Evolutionary conservation across 2,797 vertebrate species (phyloP).

Genomic region (Babyrousa celebensis): DNA sequence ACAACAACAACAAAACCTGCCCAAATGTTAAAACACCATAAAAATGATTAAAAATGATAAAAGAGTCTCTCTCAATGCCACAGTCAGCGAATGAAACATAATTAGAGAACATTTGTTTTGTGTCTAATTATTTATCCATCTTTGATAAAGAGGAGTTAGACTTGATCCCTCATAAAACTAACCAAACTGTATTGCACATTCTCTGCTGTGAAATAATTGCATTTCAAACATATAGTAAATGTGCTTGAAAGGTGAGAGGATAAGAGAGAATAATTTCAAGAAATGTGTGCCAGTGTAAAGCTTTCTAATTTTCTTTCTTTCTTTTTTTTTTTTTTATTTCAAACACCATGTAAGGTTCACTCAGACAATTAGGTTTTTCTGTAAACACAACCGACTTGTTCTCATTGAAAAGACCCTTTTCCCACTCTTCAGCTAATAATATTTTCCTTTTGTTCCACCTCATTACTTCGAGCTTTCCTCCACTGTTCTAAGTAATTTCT

Average conservation of each 20-base stretch:
- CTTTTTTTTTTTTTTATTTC: conserved; percentile 5
- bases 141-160: conserved; percentile 48
- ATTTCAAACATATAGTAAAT: conserved; percentile 29
- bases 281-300: background rate
- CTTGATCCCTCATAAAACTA: conserved; percentile 60
- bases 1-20: no score
- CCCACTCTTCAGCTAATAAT: conserved; percentile 73
- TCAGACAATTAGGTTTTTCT: conserved; percentile 61
- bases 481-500: conserved; percentile 75
- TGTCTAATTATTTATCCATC: conserved; percentile 50
- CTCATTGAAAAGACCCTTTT: conserved; percentile 47
- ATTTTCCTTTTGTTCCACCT: conserved; percentile 78
- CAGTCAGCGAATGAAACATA: conserved; percentile 41
- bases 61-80: conserved; percentile 31
- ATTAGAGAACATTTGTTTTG: conserved; percentile 38
- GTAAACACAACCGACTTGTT: conserved; percentile 66
- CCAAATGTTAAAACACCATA: conserved; percentile 48
- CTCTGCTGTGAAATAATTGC: conserved; percentile 25
- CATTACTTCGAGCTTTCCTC: conserved; percentile 79
- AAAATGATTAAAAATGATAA: conserved; percentile 72
- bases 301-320: conserved; percentile 41
- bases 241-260: background rate
- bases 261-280: conserved; percentile 63
- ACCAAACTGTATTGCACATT: conserved; percentile 27
- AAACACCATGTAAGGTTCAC: conserved; percentile 47